Percentiles rank a stretch among this genome's conserved stretches.
phyloP scores from a whole-genome alignment of 2,113 vertebrate genomes.

The Pao palembangensis region DNA sequence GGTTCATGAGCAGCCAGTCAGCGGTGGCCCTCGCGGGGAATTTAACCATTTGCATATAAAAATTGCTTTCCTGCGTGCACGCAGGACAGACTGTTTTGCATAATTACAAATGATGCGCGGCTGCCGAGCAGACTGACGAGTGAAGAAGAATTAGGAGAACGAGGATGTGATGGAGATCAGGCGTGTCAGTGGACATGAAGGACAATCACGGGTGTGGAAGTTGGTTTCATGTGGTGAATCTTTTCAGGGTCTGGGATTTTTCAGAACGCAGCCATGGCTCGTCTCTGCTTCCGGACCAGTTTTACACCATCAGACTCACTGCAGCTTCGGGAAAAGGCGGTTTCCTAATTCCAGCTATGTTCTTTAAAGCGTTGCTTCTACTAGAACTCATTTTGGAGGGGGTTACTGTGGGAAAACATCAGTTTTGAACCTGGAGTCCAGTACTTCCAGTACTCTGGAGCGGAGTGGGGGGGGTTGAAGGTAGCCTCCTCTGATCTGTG shows the following conservation, averaged over 20 bases:
- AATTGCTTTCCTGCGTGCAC: slow-evolving; percentile 77
- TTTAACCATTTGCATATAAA: slow-evolving; percentile 85
- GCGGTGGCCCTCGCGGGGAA: slow-evolving; percentile 74
- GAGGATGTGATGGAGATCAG: slow-evolving; percentile 3
- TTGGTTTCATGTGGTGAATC: background rate
- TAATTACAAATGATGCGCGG: slow-evolving; percentile 83
- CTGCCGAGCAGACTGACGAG: slow-evolving; percentile 66
- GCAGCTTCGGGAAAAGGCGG: no score
- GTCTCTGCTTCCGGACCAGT: no score
- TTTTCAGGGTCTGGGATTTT: background rate
- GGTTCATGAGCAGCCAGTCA: slow-evolving; percentile 75
- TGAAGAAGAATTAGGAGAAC: slow-evolving; percentile 68
- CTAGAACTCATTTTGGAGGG: no score
- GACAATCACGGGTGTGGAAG: background rate
- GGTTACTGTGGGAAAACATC: background rate
- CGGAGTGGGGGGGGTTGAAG: background rate
- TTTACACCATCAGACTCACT: no score
- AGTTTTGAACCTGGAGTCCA: background rate
- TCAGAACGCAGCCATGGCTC: no score
- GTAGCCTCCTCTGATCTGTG: background rate
- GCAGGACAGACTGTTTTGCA: slow-evolving; percentile 78
- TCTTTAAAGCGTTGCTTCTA: no score
- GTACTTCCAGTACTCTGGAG: background rate
- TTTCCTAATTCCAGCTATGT: no score
- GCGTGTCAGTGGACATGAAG: slow-evolving; percentile 20